These are phyloP conservation scores for Neomonachus schauinslandi DNA, from an alignment of 2,113 vertebrate species.

Conservation along the genomic window DNA sequence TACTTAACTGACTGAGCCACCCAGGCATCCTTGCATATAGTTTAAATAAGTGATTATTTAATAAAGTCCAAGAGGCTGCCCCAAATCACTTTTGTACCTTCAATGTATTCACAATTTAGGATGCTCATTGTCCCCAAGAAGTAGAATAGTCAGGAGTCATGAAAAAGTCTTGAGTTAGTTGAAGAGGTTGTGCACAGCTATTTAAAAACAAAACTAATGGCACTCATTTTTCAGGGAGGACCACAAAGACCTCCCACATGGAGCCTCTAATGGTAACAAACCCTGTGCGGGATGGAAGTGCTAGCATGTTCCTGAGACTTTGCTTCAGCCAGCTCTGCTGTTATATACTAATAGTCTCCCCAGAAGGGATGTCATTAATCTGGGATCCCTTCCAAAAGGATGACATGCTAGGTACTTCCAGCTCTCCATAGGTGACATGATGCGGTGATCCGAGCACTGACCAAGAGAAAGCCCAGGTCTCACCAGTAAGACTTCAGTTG, in stretches of 20 bases:
- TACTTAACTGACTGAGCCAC: background rate
- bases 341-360: background rate
- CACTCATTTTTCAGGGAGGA: background rate
- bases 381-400: background rate
- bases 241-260: background rate
- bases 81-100: background rate
- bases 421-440: background rate
- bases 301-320: background rate
- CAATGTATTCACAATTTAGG: background rate
- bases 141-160: background rate
- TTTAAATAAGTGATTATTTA: conserved; percentile 22
- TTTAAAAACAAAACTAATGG: background rate
- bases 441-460: background rate
- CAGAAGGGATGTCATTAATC: background rate
- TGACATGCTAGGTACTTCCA: background rate
- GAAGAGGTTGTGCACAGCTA: background rate
- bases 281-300: background rate
- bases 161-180: background rate
- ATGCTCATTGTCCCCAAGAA: background rate
- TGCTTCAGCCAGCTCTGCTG: background rate
- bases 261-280: background rate
- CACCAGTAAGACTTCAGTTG: background rate
- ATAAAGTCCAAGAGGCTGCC: background rate
- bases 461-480: background rate
- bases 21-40: background rate